phyloP scores from a whole-genome alignment of 2,888 invertebrate genomes.

The Cybosia mesomella region DNA sequence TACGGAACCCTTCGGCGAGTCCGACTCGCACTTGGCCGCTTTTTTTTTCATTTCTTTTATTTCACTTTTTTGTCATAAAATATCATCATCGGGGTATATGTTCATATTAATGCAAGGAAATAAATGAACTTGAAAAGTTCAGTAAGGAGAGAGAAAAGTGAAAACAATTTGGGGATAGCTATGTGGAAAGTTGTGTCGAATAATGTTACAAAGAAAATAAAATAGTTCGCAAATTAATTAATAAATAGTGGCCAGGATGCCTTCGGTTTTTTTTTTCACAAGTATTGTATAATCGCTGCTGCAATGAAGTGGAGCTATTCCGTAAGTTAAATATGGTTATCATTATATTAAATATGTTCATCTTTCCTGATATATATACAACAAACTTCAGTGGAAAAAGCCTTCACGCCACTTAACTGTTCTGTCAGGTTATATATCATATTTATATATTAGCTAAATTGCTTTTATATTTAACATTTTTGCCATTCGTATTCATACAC shows the following conservation, averaged over 20 bases:
- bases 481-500: constrained; percentile 11
- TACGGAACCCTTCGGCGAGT: too few relatives aligned
- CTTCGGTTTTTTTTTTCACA: too few relatives aligned
- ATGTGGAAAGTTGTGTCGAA: too few relatives aligned
- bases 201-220: too few relatives aligned
- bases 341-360: not conserved
- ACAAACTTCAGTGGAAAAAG: not conserved
- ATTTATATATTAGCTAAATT: not conserved
- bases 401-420: not conserved
- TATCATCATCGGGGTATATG: not conserved
- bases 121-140: not conserved
- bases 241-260: too few relatives aligned
- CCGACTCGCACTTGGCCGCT: too few relatives aligned
- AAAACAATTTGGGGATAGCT: too few relatives aligned
- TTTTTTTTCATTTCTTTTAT: not conserved
- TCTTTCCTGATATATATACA: not conserved
- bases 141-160: not conserved
- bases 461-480: not conserved
- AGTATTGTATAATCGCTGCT: too few relatives aligned
- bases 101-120: not conserved
- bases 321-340: not conserved
- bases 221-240: too few relatives aligned
- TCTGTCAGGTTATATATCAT: not conserved
- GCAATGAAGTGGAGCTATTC: too few relatives aligned
- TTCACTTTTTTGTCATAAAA: not conserved